Base-by-base conservation (phyloP, 1,140 invertebrate species). In the Philotrypesis tridentata region DNA sequence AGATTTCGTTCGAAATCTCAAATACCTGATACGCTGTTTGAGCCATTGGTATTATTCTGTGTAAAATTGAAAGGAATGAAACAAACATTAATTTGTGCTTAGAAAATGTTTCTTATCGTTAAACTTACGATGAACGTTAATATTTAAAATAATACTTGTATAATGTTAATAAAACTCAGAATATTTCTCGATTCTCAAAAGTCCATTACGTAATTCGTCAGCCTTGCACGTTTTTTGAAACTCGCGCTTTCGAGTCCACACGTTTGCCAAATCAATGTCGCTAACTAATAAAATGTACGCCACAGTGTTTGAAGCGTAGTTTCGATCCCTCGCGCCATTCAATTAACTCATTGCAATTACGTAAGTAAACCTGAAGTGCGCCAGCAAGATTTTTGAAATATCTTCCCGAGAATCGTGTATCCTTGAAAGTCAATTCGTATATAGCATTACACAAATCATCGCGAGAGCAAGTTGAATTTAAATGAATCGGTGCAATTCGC, bases 11-110 rank as follows among this genome's bases (percentile, higher is more conserved):
- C 27, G 12, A 3, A 48, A 27, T 48, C 12, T 40, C 2, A 72
- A 72, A 48, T 72, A 72, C 37, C 70, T 72, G 21, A 43, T 25
- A 25, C 11, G n/a, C 12, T 25, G 37, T 74, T 60, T 60, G 27
- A 23, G 74, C 76, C 67, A 65, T 37, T 17, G 43, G n/a, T 43
- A 48, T 72, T 77, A 68, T 8, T 71, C 21, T 21, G n/a, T 71
- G 23, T 43, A n/a, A 21, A 23, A 40, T 71, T 25, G 25, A n/a
- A 21, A 55, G 48, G 68, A 71, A 25, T 71, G 12, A 71, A 31
- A 33, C 29, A 33, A 29, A 31, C 31, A 11, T 55, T 55, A 48
- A 33, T n/a, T 61, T 61, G 23, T 37, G n/a, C 23, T 60, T 48
- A 17, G 1, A n/a, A 68, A 21, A 31, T 14, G 27, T 29, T 65